A percentile compares a stretch with the other conserved stretches of the same genome.
These are phyloP conservation scores for Chaetura pelagica DNA, from an alignment of 2,113 vertebrate genomes.

Conservation along the genomic window DNA sequence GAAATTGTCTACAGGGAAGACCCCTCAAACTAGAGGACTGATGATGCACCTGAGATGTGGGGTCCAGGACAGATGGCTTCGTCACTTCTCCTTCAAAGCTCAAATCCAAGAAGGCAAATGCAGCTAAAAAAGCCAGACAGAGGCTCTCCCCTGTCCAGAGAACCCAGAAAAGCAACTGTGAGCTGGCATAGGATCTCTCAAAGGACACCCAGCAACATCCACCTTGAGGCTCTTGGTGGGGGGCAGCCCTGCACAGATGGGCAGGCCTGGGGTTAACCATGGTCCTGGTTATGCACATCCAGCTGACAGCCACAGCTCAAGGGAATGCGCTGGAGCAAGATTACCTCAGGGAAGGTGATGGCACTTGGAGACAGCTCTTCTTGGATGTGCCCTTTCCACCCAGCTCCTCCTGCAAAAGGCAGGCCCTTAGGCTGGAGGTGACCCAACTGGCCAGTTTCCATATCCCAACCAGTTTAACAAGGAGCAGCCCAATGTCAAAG, in stretches of 20 bases:
- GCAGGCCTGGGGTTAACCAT: not conserved
- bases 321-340: not conserved
- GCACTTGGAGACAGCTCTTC: not conserved
- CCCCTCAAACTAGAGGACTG: accelerated
- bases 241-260: accelerated
- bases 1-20: accelerated
- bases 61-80: not conserved
- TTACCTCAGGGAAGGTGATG: not conserved
- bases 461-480: not conserved
- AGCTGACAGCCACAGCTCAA: accelerated
- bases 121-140: not conserved
- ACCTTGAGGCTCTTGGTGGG: not conserved
- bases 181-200: accelerated
- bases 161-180: not conserved
- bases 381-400: not conserved
- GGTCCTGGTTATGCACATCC: not conserved
- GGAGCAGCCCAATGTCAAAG: conserved; percentile 18
- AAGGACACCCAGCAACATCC: not conserved
- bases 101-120: not conserved
- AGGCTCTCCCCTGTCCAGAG: not conserved
- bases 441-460: not conserved
- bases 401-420: not conserved
- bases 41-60: too few species aligned
- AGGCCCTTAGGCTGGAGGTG: not conserved
- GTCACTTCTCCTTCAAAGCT: not conserved